Percentiles rank a stretch among this genome's conserved stretches.
These are phyloP conservation scores for Tapirus terrestris DNA, from an alignment of 2,113 vertebrate species.

Conservation along the genomic window DNA sequence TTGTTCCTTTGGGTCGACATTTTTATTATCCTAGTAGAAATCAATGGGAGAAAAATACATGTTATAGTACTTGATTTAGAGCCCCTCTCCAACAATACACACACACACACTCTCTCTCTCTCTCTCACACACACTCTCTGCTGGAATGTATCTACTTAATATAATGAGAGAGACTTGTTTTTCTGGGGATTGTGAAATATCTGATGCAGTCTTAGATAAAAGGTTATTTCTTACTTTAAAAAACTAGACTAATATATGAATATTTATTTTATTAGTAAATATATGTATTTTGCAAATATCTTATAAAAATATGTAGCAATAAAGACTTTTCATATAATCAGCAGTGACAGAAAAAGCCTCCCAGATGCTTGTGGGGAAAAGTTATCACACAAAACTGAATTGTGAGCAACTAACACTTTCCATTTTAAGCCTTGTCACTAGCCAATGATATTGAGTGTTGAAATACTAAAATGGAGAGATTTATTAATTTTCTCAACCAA, in stretches of 20 bases:
- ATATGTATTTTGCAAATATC: background rate
- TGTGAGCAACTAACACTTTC: background rate
- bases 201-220: background rate
- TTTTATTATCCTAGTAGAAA: constrained; percentile 7
- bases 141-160: background rate
- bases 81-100: background rate
- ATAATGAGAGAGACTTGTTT: background rate
- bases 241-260: background rate
- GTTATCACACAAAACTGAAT: background rate
- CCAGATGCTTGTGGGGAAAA: background rate
- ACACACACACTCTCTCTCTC: too few species aligned
- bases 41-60: background rate
- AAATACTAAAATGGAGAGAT: background rate
- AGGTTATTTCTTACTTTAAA: background rate
- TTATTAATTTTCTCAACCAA: constrained; percentile 25
- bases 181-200: background rate
- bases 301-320: background rate
- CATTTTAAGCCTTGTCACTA: background rate
- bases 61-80: background rate
- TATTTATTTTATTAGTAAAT: background rate
- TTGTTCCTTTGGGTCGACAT: background rate
- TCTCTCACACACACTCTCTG: too few species aligned
- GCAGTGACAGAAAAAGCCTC: background rate
- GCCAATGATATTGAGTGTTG: background rate
- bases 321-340: background rate